These are phyloP conservation scores for Biston betularia DNA, from an alignment of 2,888 invertebrate species.

Conservation along the genomic window DNA sequence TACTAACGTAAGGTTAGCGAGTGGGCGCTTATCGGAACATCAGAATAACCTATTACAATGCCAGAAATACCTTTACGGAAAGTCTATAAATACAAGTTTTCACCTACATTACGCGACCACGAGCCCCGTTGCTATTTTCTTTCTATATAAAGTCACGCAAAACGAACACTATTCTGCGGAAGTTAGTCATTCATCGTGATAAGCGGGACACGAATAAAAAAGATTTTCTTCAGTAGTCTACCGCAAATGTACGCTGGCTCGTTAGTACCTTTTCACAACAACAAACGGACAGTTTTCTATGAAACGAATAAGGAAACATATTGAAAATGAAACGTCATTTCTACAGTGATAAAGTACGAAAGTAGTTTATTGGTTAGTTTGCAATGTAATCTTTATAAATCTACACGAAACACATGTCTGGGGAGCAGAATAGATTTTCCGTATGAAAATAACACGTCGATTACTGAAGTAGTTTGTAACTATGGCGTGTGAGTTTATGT, in stretches of 20 bases:
- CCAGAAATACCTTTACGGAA: conserved; percentile 32
- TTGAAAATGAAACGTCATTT: background rate
- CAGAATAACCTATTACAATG: conserved; percentile 16
- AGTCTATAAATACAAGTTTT: conserved; percentile 28
- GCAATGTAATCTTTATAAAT: conserved; percentile 31
- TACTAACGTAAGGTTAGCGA: too few relatives aligned
- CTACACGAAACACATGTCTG: conserved; percentile 30
- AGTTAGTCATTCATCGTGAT: conserved; percentile 54
- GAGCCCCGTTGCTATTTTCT: conserved; percentile 47
- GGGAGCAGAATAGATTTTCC: conserved; percentile 31
- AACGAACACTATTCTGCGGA: conserved; percentile 51
- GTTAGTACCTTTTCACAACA: conserved; percentile 31
- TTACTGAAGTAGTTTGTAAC: conserved; percentile 27
- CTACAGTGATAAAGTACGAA: conserved; percentile 7
- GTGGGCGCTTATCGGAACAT: too few relatives aligned
- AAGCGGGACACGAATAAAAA: conserved; percentile 48
- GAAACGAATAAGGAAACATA: conserved; percentile 9
- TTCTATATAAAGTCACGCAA: conserved; percentile 56
- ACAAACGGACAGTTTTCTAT: conserved; percentile 7
- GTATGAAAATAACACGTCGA: conserved; percentile 28
- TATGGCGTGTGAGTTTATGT: conserved; percentile 21
- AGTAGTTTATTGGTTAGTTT: conserved; percentile 5
- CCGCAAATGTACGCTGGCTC: conserved; percentile 21
- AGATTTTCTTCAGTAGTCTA: conserved; percentile 38
- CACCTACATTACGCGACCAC: conserved; percentile 29